phyloP scores from a whole-genome alignment of 2,888 invertebrate species.

The Apotomis betuletana region DNA sequence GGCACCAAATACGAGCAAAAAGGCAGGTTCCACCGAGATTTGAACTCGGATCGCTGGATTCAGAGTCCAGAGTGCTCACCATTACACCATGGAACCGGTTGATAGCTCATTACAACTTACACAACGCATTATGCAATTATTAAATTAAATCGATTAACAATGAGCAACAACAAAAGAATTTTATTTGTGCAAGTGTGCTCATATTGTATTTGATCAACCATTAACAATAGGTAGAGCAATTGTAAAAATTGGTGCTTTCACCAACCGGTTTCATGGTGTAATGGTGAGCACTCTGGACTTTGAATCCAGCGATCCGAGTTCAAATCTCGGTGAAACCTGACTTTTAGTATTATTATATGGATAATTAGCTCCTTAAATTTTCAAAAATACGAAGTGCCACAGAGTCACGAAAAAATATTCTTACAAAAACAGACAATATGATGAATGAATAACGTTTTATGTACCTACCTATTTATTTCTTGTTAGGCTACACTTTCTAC shows the following conservation, averaged over 20 bases:
- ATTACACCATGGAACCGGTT: constrained; percentile 85
- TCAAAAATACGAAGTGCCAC: too few relatives aligned
- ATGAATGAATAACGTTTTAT: too few relatives aligned
- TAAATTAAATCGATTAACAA: neutral
- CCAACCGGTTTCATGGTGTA: constrained; percentile 84
- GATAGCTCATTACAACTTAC: constrained; percentile 60
- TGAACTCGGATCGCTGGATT: constrained; percentile 91
- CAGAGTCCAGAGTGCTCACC: constrained; percentile 89
- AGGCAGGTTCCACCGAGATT: constrained; percentile 89
- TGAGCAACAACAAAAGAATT: neutral
- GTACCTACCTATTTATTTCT: too few relatives aligned
- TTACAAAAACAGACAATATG: too few relatives aligned
- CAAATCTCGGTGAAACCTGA: constrained; percentile 90
- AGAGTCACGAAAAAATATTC: too few relatives aligned
- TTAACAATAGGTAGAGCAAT: too few relatives aligned
- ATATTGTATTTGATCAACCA: too few relatives aligned
- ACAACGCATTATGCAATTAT: too few relatives aligned
- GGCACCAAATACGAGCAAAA: constrained; percentile 83
- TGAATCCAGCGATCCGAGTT: constrained; percentile 91
- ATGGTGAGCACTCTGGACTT: constrained; percentile 88
- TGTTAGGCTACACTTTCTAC: too few relatives aligned
- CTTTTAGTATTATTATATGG: neutral
- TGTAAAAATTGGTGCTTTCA: too few relatives aligned
- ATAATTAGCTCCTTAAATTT: too few relatives aligned
- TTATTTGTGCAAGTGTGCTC: too few relatives aligned